Base-by-base conservation (phyloP, 1,140 invertebrate genomes). In the Anoplophora glabripennis region DNA sequence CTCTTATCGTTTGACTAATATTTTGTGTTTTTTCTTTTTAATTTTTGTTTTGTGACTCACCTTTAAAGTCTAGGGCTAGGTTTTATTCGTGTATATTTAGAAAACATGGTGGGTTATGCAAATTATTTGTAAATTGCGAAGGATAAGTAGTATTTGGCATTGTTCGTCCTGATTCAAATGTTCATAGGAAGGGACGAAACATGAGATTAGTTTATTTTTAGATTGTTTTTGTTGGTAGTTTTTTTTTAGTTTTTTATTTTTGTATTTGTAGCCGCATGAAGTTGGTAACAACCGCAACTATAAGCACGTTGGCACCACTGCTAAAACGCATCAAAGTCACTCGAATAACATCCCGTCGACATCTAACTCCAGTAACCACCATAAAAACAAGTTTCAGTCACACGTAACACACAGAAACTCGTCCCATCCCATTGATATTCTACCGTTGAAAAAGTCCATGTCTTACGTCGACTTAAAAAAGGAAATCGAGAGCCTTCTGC, bases 211-310 rank as follows among this genome's bases (percentile, higher is more conserved):
- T 28, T 28, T 28, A 28, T 28, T 28, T 28, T 3, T 28, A 28
- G 21, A 28, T 3, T 28, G 21, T 28, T 28, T 28, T 28, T 28
- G 21, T 28, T 28, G 21, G 21, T 28, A 28, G 21, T 28, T 28
- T 28, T 28, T 28, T 28, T 28, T 28, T 28, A 28, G 41, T 46
- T 47, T 45, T 64, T 58, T 37, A 38, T 63, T 59, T 66, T 67
- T 69, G 67, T 66, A 59, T 60, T 72, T 71, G 63, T 72, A 72
- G 70, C 68, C 48, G 66, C 67, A 68, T 70, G 69, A 61, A 49
- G 65, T 66, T 52, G 57, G 57, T 63, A 56, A 55, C 61, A 55
- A 53, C 51, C 15, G 17, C 42, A 18, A 45, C 52, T 42, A 28
- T 44, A 44, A 42, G 40, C 41, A 46, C 57, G 33, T 55, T 69